Conservation (phyloP, 2,888 invertebrate species). For the Drosophila fulvimacula region DNA sequence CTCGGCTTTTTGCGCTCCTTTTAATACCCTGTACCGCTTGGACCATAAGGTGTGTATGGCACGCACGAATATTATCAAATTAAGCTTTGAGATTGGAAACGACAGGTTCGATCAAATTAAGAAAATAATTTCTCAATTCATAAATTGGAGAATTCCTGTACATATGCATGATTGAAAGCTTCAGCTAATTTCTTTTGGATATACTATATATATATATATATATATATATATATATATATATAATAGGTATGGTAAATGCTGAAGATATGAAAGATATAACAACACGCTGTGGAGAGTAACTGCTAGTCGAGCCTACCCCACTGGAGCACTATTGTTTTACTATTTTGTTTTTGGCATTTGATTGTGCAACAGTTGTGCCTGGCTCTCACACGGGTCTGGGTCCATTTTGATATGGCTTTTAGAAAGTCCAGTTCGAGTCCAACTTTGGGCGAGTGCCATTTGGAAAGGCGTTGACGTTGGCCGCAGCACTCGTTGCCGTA, state of each 20-base stretch:
- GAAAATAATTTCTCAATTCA: not conserved
- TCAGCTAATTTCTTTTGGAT: not conserved
- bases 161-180: not conserved
- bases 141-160: not conserved
- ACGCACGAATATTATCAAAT: not conserved
- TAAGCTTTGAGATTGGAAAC: not conserved
- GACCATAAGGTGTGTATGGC: not conserved
- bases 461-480: conserved; percentile 76
- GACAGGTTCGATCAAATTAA: not conserved
- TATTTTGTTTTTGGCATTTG: conserved; percentile 24
- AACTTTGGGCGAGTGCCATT: conserved; percentile 68
- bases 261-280: not conserved
- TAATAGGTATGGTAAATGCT: not conserved
- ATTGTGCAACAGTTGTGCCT: conserved; percentile 47
- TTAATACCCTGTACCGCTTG: conserved; percentile 1
- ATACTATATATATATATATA: too few relatives aligned
- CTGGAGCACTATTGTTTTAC: conserved; percentile 26
- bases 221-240: too few relatives aligned
- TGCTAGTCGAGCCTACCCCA: not conserved
- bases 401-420: conserved; percentile 68
- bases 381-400: conserved; percentile 34
- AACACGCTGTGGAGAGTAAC: not conserved
- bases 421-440: conserved; percentile 59
- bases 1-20: conserved; percentile 8
- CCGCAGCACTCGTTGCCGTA: conserved; percentile 43